Evolutionary conservation across 2,888 invertebrate genomes (phyloP), one percentile per base, ranked within the genome.

Genomic region (Dexiosoma caninum): DNA sequence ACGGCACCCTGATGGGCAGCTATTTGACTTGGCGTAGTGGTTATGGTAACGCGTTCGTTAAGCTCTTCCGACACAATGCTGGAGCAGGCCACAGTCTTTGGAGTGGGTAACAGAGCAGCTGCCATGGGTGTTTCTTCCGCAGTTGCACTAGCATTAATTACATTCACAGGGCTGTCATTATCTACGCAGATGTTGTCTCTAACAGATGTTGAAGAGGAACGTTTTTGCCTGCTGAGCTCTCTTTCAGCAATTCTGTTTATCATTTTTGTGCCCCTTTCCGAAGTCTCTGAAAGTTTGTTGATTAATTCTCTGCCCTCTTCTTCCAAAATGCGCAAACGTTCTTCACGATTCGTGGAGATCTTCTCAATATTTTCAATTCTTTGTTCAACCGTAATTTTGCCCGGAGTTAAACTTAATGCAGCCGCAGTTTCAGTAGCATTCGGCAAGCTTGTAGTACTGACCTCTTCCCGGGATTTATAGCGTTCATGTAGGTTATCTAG

Each of bases 281-380:
- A 86, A 2, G 88, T 89, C 35, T 86, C 85, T 12, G 89, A 86
- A 19, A 89, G 83, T 10, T 85, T 86, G 12, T 83, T 83, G 62
- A 96, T 94, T 12, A 97, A 90, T 83, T 93, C 93, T 82, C 94
- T 93, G 2, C 95, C 95, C 89, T 97, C 95, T 84, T 95, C 95
- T 90, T 97, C 97, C 76, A 97, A 91, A 64, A 94, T 88, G 85
- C 83, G 90, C 67, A 86, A 49, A 14, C 87, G 87, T 75, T 89
- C 88, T 14, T 87, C 86, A 3, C 89, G 85, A 72, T 87, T 87
- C 0, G 83, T 83, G 1, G 88, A 86, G 2, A 88, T 86, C 19
- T 86, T 84, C n/a, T 88, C 87, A 5, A 89, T 88, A 67, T 88
- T 86, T 70, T 88, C 86, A 23, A 89, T 81, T 0, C 89, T 87